Conservation (phyloP, 1,140 invertebrate genomes). For the Euura lappo region DNA sequence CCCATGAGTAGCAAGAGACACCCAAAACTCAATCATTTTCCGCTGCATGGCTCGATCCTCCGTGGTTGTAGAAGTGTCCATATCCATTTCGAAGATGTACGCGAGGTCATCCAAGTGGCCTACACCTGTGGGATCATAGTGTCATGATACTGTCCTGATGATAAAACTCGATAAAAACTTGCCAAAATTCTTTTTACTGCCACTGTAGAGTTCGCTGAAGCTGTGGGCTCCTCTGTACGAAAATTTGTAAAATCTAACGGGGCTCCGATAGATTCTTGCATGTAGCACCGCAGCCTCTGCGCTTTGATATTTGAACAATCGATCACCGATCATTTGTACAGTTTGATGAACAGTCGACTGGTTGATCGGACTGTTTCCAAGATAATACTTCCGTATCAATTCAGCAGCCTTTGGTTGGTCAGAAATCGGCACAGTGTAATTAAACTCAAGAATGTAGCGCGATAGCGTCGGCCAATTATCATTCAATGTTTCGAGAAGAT, state of each 20-base stretch:
- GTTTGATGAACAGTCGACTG: conserved; percentile 27
- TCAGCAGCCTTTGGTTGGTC: conserved; percentile 53
- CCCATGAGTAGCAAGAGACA: conserved; percentile 63
- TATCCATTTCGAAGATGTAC: conserved; percentile 49
- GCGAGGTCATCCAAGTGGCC: conserved; percentile 66
- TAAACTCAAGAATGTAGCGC: conserved; percentile 66
- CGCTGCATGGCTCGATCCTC: conserved; percentile 62
- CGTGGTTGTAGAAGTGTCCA: conserved; percentile 41
- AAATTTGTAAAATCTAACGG: conserved; percentile 68
- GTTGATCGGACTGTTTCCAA: conserved; percentile 57
- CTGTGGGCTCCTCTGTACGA: conserved; percentile 62
- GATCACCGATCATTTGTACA: conserved; percentile 62
- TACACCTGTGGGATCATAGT: conserved; percentile 57
- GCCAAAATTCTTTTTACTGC: conserved; percentile 63
- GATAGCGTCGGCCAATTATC: conserved; percentile 64
- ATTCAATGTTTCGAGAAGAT: conserved; percentile 59
- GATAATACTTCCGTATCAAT: conserved; percentile 65
- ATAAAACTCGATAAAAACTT: conserved; percentile 27
- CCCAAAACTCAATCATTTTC: conserved; percentile 61
- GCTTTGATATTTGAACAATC: conserved; percentile 63
- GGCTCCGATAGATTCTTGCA: conserved; percentile 59
- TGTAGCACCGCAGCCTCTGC: conserved; percentile 64
- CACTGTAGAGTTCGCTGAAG: conserved; percentile 57
- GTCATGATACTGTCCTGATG: not conserved
- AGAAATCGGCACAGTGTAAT: conserved; percentile 62